Evolutionary conservation across 2,888 invertebrate species (phyloP).

Genomic region (Resseliella maxima): DNA sequence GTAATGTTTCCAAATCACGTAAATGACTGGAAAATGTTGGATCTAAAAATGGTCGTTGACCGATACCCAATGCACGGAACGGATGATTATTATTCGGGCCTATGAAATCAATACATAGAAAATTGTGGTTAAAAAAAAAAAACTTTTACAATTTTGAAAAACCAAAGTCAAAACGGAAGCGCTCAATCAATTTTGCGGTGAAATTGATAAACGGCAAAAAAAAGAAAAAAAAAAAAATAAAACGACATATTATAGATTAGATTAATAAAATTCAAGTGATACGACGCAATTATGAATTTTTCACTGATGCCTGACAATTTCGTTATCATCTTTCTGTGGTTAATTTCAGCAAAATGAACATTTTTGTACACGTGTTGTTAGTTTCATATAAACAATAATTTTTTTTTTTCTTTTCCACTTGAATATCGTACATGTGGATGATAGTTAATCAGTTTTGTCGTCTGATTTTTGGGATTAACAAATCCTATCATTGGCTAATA

Average conservation of each 20-base stretch:
- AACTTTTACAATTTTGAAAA: not conserved
- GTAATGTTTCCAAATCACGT: conserved; percentile 77
- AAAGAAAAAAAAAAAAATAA: no score
- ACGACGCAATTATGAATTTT: not conserved
- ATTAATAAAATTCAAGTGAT: not conserved
- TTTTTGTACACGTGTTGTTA: conserved; percentile 51
- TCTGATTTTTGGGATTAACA: not conserved
- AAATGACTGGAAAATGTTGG: conserved; percentile 75
- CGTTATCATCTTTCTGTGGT: conserved; percentile 39
- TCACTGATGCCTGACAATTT: not conserved
- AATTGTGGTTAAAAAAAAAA: not conserved
- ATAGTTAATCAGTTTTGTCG: conserved; percentile 32
- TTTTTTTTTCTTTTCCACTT: not conserved
- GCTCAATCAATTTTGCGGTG: not conserved
- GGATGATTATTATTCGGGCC: conserved; percentile 75
- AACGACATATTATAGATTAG: conserved; percentile 32
- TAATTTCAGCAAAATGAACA: not conserved
- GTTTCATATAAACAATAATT: not conserved
- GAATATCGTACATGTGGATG: not conserved
- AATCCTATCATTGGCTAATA: conserved; percentile 19
- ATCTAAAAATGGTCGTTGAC: conserved; percentile 78
- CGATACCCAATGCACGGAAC: conserved; percentile 79
- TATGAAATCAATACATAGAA: not conserved
- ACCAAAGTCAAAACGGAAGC: not conserved
- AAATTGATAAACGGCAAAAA: not conserved